These are phyloP conservation scores for Sander vitreus DNA, from an alignment of 2,113 vertebrate genomes.

Conservation along the genomic window DNA sequence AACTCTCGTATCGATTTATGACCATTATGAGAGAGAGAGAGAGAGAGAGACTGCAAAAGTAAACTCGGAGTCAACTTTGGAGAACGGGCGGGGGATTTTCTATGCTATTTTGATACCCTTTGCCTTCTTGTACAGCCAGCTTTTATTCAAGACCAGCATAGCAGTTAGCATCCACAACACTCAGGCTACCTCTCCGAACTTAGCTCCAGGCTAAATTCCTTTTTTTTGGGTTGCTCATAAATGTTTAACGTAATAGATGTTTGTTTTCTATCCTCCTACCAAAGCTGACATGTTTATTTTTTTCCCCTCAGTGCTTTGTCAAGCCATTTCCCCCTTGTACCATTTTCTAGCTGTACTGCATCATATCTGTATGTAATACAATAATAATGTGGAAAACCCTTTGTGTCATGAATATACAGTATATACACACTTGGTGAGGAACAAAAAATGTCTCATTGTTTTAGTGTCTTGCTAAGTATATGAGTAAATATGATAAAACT, in stretches of 20 bases:
- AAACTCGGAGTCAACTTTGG: no score
- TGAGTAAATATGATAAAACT: conserved; percentile 1
- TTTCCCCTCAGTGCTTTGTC: conserved; percentile 8
- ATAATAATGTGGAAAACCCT: conserved; percentile 24
- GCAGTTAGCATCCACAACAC: conserved; percentile 13
- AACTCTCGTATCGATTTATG: no score
- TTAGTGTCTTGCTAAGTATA: background rate
- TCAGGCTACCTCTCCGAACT: conserved; percentile 5
- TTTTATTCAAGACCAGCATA: conserved; percentile 4
- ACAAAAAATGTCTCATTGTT: background rate
- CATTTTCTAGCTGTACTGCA: conserved; percentile 19
- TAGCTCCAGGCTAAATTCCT: conserved; percentile 25
- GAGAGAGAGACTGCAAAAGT: no score
- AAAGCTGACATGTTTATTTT: conserved; percentile 56
- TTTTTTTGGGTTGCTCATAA: conserved; percentile 27
- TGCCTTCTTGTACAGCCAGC: background rate
- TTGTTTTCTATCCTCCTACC: conserved; percentile 49
- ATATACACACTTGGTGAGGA: conserved; percentile 28
- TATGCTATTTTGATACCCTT: background rate
- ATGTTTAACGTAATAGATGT: conserved; percentile 50
- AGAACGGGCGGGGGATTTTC: no score
- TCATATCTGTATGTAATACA: conserved; percentile 28
- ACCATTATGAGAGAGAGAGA: no score
- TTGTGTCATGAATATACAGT: conserved; percentile 37
- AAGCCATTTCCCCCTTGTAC: conserved; percentile 22